Evolutionary conservation across 2,888 invertebrate species (phyloP), one percentile per base, ranked within the genome.

Genomic region (Calliscelio sp.): DNA sequence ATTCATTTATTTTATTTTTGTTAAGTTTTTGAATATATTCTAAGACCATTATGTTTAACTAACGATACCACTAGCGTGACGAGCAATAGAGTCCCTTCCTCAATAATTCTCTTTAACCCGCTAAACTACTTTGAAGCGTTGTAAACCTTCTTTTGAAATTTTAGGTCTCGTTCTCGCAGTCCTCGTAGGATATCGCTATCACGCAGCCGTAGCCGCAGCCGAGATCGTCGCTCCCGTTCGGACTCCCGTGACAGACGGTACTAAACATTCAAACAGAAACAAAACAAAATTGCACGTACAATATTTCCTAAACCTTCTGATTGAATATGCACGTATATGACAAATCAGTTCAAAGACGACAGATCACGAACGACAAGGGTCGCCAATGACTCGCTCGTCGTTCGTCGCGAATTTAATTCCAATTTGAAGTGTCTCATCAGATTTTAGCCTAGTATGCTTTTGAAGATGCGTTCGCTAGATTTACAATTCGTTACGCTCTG

Each of bases 171-270:
- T 81, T 93, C 93, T 77, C 92, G 92, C 85, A 92, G 92, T 22
- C 65, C 93, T 90, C 91, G 92, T 86, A 92, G 92, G 84, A 92
- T 92, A 88, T 93, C 93, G 16, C 80, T 91, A 82, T 90, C 92
- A 51, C 91, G 93, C 63, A 93, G 93, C 46, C 91, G 93, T 68
- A 93, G 93, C n/a, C 46, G 92, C 86, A 93, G 92, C 90, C 91
- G 93, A 87, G 92, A 92, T 85, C 92, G 92, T 86, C 93, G 92
- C 85, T 92, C 93, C 59, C 92, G 93, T 86, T 93, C 93, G 81
- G 92, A 93, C 75, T 93, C 93, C 74, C 93, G 92, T 75, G 93
- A 93, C 87, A 92, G 93, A 91, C 92, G 93, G 90, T 93, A 92
- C 79, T 90, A 84, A 89, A 81, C 20, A 71, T 55, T 35, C 14